These are phyloP conservation scores for Gymnodraco acuticeps DNA, from an alignment of 2,797 vertebrate species.

Conservation along the genomic window DNA sequence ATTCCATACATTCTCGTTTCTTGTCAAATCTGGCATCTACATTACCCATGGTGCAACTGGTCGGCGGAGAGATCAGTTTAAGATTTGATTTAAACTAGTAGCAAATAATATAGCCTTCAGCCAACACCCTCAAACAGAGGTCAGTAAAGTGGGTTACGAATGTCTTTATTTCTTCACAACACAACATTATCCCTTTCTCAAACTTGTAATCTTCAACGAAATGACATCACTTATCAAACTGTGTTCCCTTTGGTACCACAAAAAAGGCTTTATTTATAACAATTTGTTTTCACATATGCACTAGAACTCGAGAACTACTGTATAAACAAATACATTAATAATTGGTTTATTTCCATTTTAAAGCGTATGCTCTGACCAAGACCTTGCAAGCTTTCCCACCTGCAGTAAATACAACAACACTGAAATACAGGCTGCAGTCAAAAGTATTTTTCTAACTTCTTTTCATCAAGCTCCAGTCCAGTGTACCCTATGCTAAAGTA, in stretches of 20 bases:
- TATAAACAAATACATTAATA: background rate
- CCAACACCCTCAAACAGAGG: background rate
- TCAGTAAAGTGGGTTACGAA: too few species aligned
- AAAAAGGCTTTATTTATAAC: background rate
- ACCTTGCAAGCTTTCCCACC: background rate
- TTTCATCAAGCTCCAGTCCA: too few species aligned
- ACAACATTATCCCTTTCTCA: too few species aligned
- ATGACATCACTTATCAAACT: background rate
- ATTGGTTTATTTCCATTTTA: background rate
- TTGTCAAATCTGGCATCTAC: background rate
- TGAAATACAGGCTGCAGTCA: too few species aligned
- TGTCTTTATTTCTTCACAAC: too few species aligned
- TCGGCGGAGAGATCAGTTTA: too few species aligned
- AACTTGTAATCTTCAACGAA: background rate
- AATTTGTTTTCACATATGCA: background rate
- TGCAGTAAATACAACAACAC: background rate
- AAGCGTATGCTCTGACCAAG: background rate
- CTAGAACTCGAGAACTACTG: background rate
- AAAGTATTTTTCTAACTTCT: too few species aligned
- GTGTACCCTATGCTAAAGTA: too few species aligned
- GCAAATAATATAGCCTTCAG: background rate
- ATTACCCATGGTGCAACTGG: too few species aligned
- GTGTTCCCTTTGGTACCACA: background rate
- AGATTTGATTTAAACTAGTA: too few species aligned
- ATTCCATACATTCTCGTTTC: background rate